Base-by-base conservation (phyloP, 2,113 vertebrate genomes). In the Dromas ardeola region DNA sequence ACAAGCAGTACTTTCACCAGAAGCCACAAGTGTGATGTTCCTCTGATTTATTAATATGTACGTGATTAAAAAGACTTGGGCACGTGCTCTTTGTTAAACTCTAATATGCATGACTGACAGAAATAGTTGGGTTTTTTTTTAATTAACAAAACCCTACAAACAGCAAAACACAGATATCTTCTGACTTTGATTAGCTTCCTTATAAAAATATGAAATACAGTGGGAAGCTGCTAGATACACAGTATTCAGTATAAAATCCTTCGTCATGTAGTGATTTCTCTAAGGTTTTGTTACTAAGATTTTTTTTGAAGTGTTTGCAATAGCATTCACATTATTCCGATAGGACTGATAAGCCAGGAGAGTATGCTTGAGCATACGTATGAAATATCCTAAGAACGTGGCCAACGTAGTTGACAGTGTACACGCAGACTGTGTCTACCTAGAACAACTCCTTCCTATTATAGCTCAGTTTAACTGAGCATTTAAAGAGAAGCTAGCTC, bases 351-450 rank as follows among this genome's bases (percentile, higher is more conserved):
- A 36, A 36, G 50, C 29, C 19, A 29, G 73, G 42, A 63, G 16
- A 5, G 14, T 26, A 19, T n/a, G 32, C 38, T 81, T 38, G 38
- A 47, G 22, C 30, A 25, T 17, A 9, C 2, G 5, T 59, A 16
- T 47, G 26, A 78, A 84, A 70, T 38, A 15, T 62, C 29, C 19
- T 4, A 4, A 45, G n/a, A 16, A 34, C 18, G 18, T 26, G 16
- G 10, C 27, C 26, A 23, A 0, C 20, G 10, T 15, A 43, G 38
- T 26, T 78, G 50, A 26, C 0, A 0, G 36, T 42, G 25, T 43
- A 52, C 15, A 42, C 59, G 26, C 38, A 74, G 22, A n/a, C 12
- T n/a, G 9, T 12, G 11, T 70, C 65, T 76, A 15, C 32, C 26
- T 59, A 19, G n/a, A 72, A 55, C 13, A 59, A 15, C 53, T 62